Conservation (phyloP, 2,113 vertebrate genomes). For the Sula dactylatra region DNA sequence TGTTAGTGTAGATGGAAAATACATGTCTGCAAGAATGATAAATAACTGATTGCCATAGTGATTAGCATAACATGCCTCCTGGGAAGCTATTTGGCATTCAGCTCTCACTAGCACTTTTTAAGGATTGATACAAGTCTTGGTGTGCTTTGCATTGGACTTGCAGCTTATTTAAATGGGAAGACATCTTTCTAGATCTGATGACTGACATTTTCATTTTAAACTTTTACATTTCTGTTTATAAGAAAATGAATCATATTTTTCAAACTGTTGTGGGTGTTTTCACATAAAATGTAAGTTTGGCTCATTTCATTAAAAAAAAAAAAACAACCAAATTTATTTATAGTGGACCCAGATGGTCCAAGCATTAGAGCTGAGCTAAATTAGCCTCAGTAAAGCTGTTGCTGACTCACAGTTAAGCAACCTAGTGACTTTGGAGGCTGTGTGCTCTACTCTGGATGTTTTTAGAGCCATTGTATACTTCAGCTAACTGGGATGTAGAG, state of each 20-base stretch:
- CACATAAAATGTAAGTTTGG: not conserved
- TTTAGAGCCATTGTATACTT: not conserved
- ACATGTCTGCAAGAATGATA: conserved; percentile 63
- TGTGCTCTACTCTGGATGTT: not conserved
- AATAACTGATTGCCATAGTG: conserved; percentile 59
- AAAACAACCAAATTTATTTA: not conserved
- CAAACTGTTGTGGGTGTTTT: not conserved
- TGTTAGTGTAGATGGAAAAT: conserved; percentile 71
- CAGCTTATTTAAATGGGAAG: conserved; percentile 4
- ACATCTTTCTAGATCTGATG: not conserved
- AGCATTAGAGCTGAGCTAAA: not conserved
- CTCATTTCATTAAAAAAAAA: not conserved
- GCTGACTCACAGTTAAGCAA: not conserved
- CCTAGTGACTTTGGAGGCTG: not conserved
- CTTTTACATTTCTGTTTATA: not conserved
- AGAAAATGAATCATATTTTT: conserved; percentile 38
- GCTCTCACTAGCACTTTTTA: not conserved
- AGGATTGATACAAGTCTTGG: not conserved
- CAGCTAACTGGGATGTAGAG: not conserved
- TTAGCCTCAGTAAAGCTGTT: not conserved
- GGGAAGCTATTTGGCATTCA: conserved; percentile 55
- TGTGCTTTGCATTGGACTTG: not conserved
- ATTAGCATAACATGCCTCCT: conserved; percentile 34
- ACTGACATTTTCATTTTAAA: conserved; percentile 23
- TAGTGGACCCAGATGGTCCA: not conserved